Conservation (phyloP, 2,888 invertebrate genomes). For the Reticulitermes lucifugus region DNA sequence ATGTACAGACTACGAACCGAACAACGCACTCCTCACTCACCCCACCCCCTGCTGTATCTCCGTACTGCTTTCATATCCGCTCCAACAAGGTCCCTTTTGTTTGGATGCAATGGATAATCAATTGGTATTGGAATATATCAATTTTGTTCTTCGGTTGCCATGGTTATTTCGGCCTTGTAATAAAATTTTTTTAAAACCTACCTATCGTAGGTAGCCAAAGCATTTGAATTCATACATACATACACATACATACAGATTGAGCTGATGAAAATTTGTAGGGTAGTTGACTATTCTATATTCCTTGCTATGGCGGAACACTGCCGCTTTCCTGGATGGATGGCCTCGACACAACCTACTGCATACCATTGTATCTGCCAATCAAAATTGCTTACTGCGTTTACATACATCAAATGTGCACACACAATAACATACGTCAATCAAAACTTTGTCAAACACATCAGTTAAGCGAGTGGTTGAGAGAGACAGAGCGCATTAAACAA, state of each 20-base stretch:
- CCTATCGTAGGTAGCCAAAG: slow-evolving; percentile 28
- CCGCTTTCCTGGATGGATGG: slow-evolving; percentile 1
- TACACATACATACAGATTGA: slow-evolving; percentile 15
- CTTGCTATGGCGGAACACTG: slow-evolving; percentile 1
- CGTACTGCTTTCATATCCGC: background rate
- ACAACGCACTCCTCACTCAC: background rate
- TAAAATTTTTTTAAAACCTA: slow-evolving; percentile 2
- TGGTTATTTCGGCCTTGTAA: slow-evolving; percentile 29
- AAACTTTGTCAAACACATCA: slow-evolving; percentile 51
- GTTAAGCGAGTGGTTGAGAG: slow-evolving; percentile 17
- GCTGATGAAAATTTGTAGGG: slow-evolving; percentile 27
- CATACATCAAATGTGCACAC: slow-evolving; percentile 51
- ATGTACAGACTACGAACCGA: background rate
- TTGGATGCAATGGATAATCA: slow-evolving; percentile 30
- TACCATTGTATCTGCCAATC: slow-evolving; percentile 50
- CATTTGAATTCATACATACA: slow-evolving; percentile 16
- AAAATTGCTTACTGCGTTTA: slow-evolving; percentile 45
- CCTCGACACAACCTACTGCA: slow-evolving; percentile 1
- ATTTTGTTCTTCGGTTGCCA: slow-evolving; percentile 31
- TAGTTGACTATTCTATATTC: slow-evolving; percentile 22
- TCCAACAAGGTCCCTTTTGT: slow-evolving; percentile 35
- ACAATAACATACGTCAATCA: slow-evolving; percentile 51
- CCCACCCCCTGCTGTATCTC: background rate
- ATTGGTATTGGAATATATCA: slow-evolving; percentile 36
- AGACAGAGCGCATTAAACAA: slow-evolving; percentile 25